Evolutionary conservation across 2,797 vertebrate species (phyloP).

Genomic region (Sebastes minor): DNA sequence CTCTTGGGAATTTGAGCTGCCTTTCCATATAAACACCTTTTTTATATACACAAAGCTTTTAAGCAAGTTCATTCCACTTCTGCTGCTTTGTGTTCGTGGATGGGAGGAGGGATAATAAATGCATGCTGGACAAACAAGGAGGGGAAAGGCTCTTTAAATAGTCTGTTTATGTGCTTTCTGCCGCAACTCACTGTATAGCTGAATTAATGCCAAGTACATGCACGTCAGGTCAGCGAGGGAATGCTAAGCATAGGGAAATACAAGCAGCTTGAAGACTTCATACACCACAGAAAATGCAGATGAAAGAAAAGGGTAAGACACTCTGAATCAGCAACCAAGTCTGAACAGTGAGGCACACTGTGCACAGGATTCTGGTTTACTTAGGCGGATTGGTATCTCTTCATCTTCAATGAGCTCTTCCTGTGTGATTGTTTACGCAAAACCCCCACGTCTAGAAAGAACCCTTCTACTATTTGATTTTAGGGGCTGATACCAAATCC

Average conservation of each 20-base stretch:
- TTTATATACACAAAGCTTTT: conserved; percentile 65
- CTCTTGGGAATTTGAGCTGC: conserved; percentile 69
- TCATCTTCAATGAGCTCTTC: background rate
- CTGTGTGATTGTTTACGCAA: conserved; percentile 4
- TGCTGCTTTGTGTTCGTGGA: conserved; percentile 45
- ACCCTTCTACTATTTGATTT: background rate
- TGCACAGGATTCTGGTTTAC: background rate
- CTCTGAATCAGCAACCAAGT: conserved; percentile 31
- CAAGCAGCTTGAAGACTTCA: conserved; percentile 31
- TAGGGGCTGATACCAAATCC: background rate
- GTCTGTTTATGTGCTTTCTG: conserved; percentile 58
- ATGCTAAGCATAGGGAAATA: conserved; percentile 39
- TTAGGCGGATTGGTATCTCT: conserved; percentile 12
- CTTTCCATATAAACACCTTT: conserved; percentile 58
- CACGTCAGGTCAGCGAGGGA: conserved; percentile 28
- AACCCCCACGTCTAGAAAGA: background rate
- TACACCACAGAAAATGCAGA: conserved; percentile 39
- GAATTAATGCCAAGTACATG: conserved; percentile 49
- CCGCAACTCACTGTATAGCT: conserved; percentile 50
- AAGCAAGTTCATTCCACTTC: conserved; percentile 59
- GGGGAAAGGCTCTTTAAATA: conserved; percentile 44
- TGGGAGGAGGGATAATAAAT: conserved; percentile 44
- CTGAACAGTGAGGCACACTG: background rate
- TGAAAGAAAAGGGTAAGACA: conserved; percentile 27
- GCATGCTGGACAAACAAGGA: conserved; percentile 49